Conservation (phyloP, 2,797 vertebrate genomes). For the Gallirallus australis region DNA sequence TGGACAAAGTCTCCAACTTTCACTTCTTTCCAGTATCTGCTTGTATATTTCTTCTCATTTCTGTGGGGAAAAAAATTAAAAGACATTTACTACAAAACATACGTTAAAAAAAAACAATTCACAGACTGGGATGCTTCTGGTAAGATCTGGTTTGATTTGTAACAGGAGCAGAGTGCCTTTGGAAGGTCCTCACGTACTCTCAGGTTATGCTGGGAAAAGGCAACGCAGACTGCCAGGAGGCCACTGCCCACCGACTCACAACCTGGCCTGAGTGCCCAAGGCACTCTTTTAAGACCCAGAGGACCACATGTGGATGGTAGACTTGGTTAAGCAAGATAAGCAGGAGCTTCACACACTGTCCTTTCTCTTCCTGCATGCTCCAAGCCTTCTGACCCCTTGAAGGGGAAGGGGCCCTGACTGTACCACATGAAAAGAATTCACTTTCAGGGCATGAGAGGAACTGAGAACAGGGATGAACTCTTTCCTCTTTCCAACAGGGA, state of each 20-base stretch:
- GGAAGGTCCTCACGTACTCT: not conserved
- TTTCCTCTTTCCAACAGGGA: not conserved
- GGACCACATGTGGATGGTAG: not conserved
- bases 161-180: not conserved
- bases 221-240: not conserved
- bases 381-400: not conserved
- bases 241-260: not conserved
- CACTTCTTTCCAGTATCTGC: constrained; percentile 94
- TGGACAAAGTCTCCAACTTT: constrained; percentile 93
- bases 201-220: not conserved
- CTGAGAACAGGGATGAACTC: not conserved
- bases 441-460: not conserved
- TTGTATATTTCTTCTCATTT: constrained; percentile 86
- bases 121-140: not conserved
- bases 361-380: not conserved
- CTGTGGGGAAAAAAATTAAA: constrained; percentile 69
- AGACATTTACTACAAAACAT: not conserved
- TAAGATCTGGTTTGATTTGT: not conserved
- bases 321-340: not conserved
- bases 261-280: not conserved
- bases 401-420: rapidly evolving
- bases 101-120: not conserved
- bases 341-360: not conserved
- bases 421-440: not conserved
- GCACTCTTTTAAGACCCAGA: not conserved